Percentiles rank a stretch among this genome's conserved stretches.
phyloP scores from a whole-genome alignment of 2,797 vertebrate genomes.

The Ctenopoma kingsleyae region DNA sequence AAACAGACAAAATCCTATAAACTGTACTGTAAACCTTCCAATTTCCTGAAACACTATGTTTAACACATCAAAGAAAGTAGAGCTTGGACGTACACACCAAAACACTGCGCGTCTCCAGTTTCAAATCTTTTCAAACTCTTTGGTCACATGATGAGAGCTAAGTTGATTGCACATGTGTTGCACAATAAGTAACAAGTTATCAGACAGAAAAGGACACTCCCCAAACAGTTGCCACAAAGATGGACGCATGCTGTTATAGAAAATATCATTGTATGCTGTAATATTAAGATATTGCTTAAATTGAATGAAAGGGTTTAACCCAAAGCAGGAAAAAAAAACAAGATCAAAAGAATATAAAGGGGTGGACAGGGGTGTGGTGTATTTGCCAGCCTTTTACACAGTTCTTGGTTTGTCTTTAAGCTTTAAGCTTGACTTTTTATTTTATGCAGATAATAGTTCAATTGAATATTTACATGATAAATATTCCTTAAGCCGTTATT shows the following conservation, averaged over 20 bases:
- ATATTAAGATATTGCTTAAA: neutral
- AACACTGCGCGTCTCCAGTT: neutral
- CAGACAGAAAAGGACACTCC: neutral
- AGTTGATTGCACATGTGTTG: neutral
- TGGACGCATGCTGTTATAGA: neutral
- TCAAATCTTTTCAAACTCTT: neutral
- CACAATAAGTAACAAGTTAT: neutral
- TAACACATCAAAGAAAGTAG: neutral
- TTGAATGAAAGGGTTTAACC: neutral
- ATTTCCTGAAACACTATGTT: neutral
- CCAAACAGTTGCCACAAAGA: neutral
- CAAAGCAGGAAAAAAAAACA: neutral
- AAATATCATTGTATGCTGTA: neutral
- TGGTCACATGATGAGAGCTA: neutral
- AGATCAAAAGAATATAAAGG: neutral
- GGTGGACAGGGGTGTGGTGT: neutral
- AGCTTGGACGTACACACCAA: neutral
- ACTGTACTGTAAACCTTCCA: neutral
- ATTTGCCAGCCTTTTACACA: neutral
- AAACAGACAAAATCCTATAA: slow-evolving; percentile 47
- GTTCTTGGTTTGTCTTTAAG: neutral
- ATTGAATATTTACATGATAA: neutral
- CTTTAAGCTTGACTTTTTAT: neutral
- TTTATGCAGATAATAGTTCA: neutral
- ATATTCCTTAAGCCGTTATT: neutral